A percentile compares a stretch with the other conserved stretches of the same genome.
These are phyloP conservation scores for Calvadosia cruxmelitensis DNA, from an alignment of 30 jellyfish, hydroid and myxozoan genomes.

Conservation along the genomic window DNA sequence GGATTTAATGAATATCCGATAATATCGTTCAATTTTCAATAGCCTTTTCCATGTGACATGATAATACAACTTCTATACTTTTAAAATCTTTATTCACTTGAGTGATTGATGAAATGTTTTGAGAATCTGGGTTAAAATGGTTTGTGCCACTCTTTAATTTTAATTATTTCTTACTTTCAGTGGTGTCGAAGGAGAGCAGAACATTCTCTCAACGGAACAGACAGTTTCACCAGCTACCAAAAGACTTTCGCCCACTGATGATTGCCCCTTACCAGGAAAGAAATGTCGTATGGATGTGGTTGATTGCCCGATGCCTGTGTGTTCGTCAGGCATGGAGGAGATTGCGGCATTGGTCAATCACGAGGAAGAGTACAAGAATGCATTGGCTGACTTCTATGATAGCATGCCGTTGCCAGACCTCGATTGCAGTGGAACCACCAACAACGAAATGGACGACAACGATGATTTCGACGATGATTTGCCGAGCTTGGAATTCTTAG, in stretches of 20 bases:
- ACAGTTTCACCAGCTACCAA: slow-evolving; percentile 23
- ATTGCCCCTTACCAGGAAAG: background rate
- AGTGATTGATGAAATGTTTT: too few relatives aligned
- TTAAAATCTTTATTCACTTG: too few relatives aligned
- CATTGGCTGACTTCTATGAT: slow-evolving; percentile 26
- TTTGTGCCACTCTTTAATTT: too few relatives aligned
- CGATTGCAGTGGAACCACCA: background rate
- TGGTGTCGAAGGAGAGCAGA: slow-evolving; percentile 65
- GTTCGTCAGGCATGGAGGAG: slow-evolving; percentile 54
- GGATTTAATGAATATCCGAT: too few relatives aligned
- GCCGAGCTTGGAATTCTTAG: slow-evolving; percentile 42
- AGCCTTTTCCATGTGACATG: too few relatives aligned
- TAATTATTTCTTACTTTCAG: too few relatives aligned
- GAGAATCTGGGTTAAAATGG: too few relatives aligned
- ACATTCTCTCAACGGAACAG: slow-evolving; percentile 57
- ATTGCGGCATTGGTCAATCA: slow-evolving; percentile 26
- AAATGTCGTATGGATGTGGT: background rate
- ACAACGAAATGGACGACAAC: slow-evolving; percentile 5
- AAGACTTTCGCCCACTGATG: slow-evolving; percentile 3
- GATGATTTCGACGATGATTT: slow-evolving; percentile 43
- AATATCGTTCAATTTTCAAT: too few relatives aligned
- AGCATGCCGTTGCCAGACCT: background rate
- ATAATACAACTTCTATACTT: too few relatives aligned
- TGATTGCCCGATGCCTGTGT: background rate
- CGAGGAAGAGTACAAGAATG: slow-evolving; percentile 42